Percentiles rank a stretch among this genome's conserved stretches.
Evolutionary conservation across 1,140 invertebrate species (phyloP).

Genomic region (Cotesia vestalis): DNA sequence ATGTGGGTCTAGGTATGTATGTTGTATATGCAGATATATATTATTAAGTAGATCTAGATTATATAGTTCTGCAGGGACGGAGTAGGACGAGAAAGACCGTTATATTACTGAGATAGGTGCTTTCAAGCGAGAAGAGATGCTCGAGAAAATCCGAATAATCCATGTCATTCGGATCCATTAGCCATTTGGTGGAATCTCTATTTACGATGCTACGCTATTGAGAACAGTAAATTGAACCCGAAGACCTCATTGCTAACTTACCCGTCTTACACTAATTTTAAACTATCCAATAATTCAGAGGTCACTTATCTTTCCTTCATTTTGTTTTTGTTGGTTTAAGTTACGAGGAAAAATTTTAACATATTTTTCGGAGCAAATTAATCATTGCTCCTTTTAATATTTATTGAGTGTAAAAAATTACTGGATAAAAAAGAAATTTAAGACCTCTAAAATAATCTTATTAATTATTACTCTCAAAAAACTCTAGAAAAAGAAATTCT

Average conservation of each 20-base stretch:
- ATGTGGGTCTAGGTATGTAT: not conserved
- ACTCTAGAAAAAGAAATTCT: too few relatives aligned
- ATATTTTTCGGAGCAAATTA: too few relatives aligned
- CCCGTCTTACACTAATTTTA: not conserved
- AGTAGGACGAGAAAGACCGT: constrained; percentile 9
- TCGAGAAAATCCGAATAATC: constrained; percentile 33
- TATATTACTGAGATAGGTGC: constrained; percentile 10
- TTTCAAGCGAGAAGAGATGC: constrained; percentile 28
- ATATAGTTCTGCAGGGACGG: not conserved
- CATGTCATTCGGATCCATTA: constrained; percentile 33
- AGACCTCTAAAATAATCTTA: too few relatives aligned
- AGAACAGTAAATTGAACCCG: constrained; percentile 29
- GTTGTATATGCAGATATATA: too few relatives aligned
- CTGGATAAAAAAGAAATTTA: too few relatives aligned
- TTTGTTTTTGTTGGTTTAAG: too few relatives aligned
- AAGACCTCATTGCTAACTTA: constrained; percentile 4
- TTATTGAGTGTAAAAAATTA: too few relatives aligned
- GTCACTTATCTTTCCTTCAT: too few relatives aligned
- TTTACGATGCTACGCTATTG: constrained; percentile 28
- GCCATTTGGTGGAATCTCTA: constrained; percentile 28
- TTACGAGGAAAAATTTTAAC: too few relatives aligned
- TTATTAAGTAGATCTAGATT: constrained; percentile 8
- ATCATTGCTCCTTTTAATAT: too few relatives aligned
- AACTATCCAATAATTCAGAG: too few relatives aligned
- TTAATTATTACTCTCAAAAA: too few relatives aligned